These are phyloP conservation scores for Tyrophagus putrescentiae DNA, from an alignment of 1,140 invertebrate genomes.

Conservation along the genomic window DNA sequence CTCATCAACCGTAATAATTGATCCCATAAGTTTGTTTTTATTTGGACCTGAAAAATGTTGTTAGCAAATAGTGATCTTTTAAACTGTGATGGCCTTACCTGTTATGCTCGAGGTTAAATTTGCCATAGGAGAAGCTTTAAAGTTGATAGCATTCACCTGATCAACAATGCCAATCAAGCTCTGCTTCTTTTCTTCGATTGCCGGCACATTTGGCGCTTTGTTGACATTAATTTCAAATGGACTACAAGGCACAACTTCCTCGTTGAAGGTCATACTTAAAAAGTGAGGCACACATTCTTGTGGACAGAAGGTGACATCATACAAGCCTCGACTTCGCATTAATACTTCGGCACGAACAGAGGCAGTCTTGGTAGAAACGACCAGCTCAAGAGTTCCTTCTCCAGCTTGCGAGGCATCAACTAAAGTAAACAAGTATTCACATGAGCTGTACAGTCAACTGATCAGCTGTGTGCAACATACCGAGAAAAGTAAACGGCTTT, in stretches of 20 bases:
- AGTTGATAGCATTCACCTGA: slow-evolving; percentile 42
- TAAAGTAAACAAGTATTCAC: slow-evolving; percentile 61
- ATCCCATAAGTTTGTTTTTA: slow-evolving; percentile 34
- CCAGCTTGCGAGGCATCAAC: slow-evolving; percentile 90
- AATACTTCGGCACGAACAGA: slow-evolving; percentile 48
- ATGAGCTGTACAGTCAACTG: slow-evolving; percentile 7
- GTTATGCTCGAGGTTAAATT: slow-evolving; percentile 37
- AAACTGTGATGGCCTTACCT: slow-evolving; percentile 29
- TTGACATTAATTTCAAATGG: slow-evolving; percentile 57
- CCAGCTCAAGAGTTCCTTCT: slow-evolving; percentile 83
- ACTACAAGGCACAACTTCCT: slow-evolving; percentile 73
- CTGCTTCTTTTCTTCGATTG: slow-evolving; percentile 41
- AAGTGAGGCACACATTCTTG: slow-evolving; percentile 73
- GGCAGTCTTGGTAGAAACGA: slow-evolving; percentile 74
- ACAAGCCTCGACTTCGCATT: slow-evolving; percentile 72
- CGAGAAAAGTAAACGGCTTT: slow-evolving; percentile 33
- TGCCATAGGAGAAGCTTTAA: slow-evolving; percentile 39
- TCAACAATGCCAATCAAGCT: slow-evolving; percentile 38
- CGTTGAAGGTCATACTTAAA: slow-evolving; percentile 92
- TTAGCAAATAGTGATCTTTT: not conserved
- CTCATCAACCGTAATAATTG: slow-evolving; percentile 21
- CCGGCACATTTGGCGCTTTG: slow-evolving; percentile 33
- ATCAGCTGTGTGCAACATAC: slow-evolving; percentile 28
- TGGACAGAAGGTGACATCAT: slow-evolving; percentile 92
- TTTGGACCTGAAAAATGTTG: slow-evolving; percentile 15